Evolutionary conservation across 2,797 vertebrate species (phyloP), one percentile per base, ranked within the genome.

Genomic region (Neosilurus hyrtlii): DNA sequence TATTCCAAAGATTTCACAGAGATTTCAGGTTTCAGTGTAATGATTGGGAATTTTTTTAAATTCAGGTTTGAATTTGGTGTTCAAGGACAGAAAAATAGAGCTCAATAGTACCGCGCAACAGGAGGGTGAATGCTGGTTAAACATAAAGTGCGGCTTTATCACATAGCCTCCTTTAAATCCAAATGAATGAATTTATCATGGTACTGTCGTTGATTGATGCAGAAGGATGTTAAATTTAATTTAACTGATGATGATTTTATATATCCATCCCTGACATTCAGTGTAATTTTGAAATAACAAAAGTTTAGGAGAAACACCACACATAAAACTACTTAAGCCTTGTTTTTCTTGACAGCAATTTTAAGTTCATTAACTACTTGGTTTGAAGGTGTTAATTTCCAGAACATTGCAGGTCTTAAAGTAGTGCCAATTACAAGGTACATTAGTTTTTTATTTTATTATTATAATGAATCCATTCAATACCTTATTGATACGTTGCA

Each of bases 1-100:
- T 52, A 30, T 59, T 11, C 18, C 20, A 76, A 65, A 49, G n/a
- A 24, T 77, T 20, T 65, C 15, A 26, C 16, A 18, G 12, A 78
- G 62, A 63, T 83, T 59, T n/a, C 68, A 51, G 37, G 52, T 62
- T 72, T 71, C 43, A 24, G 43, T 3, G 11, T 79, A 79, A 83
- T 54, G 15, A 56, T 71, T 15, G 1, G 37, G 20, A 15, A 24
- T 52, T 57, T 12, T 26, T 57, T 67, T 10, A 49, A 15, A 35
- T 74, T 74, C 54, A 70, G n/a, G 30, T 24, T 59, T 59, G 73
- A 61, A 59, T 6, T 9, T n/a, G 22, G 22, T n/a, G 37, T 61
- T 51, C 24, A 67, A 78, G 82, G 16, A n/a, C 30, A 65, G 20
- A 59, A 83, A 62, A n/a, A 26, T 78, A 4, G 37, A 71, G 51